A percentile compares a stretch with the other conserved stretches of the same genome.
Evolutionary conservation across 1,140 invertebrate species (phyloP).

Genomic region (Scylla paramamosain): DNA sequence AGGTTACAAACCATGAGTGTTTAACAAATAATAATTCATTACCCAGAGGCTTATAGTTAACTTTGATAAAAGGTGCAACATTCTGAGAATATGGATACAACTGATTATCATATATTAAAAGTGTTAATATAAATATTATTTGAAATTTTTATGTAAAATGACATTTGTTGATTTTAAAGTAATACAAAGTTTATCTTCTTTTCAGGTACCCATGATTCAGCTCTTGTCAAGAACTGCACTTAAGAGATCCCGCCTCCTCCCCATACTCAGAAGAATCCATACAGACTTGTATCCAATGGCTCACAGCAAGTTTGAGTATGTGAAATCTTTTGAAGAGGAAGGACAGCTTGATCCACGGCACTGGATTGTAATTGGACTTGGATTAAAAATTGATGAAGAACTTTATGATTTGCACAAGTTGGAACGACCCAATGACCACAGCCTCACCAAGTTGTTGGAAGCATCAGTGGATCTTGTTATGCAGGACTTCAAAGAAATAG

Average conservation of each 20-base stretch:
- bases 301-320: slow-evolving; percentile 88
- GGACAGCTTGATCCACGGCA: slow-evolving; percentile 91
- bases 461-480: slow-evolving; percentile 90
- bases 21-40: too few species aligned
- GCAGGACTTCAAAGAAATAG: slow-evolving; percentile 92
- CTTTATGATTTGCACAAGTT: slow-evolving; percentile 89
- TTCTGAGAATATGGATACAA: too few species aligned
- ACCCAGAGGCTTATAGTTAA: too few species aligned
- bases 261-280: neutral
- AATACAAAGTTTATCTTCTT: neutral
- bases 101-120: too few species aligned
- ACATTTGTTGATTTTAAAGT: too few species aligned
- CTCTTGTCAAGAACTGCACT: neutral
- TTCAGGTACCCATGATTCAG: neutral
- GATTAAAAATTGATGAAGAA: slow-evolving; percentile 88
- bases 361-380: slow-evolving; percentile 95
- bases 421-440: slow-evolving; percentile 94
- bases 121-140: too few species aligned
- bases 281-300: slow-evolving; percentile 68
- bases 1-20: too few species aligned
- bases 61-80: too few species aligned
- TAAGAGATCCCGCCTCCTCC: neutral
- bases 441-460: slow-evolving; percentile 93
- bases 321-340: slow-evolving; percentile 91
- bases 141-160: too few species aligned